Conservation (phyloP, 2,113 vertebrate species). For the Junco hyemalis region DNA sequence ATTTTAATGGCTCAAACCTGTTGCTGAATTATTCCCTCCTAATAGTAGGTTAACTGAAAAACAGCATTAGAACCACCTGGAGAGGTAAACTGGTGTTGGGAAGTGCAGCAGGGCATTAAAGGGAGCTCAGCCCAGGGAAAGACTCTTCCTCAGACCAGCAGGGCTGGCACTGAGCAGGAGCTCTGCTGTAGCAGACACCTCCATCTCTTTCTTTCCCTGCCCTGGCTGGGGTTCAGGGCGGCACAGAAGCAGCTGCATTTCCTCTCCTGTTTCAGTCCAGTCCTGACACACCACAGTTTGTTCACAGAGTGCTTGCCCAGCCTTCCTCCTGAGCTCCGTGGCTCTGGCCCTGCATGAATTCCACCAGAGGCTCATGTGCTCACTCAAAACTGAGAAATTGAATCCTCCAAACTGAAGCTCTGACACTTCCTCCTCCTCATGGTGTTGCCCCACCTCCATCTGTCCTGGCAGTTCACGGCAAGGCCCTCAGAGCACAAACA, state of each 20-base stretch:
- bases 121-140: neutral
- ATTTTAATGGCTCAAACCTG: neutral
- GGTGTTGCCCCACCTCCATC: neutral
- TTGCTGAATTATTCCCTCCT: neutral
- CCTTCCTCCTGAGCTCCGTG: neutral
- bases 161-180: neutral
- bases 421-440: neutral
- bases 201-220: neutral
- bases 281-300: neutral
- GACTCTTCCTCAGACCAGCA: neutral
- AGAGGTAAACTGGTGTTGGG: neutral
- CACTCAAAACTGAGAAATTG: neutral
- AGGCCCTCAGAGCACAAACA: neutral
- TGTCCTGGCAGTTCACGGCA: neutral
- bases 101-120: neutral
- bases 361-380: neutral
- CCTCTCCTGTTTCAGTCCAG: neutral
- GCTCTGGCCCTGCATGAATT: neutral
- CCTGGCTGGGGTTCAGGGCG: neutral
- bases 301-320: fast-evolving
- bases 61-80: neutral
- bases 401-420: neutral
- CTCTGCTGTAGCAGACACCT: neutral
- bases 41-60: neutral
- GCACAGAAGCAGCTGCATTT: neutral